These are phyloP conservation scores for Drosophila miranda DNA, from an alignment of 1,140 invertebrate genomes.

Conservation along the genomic window DNA sequence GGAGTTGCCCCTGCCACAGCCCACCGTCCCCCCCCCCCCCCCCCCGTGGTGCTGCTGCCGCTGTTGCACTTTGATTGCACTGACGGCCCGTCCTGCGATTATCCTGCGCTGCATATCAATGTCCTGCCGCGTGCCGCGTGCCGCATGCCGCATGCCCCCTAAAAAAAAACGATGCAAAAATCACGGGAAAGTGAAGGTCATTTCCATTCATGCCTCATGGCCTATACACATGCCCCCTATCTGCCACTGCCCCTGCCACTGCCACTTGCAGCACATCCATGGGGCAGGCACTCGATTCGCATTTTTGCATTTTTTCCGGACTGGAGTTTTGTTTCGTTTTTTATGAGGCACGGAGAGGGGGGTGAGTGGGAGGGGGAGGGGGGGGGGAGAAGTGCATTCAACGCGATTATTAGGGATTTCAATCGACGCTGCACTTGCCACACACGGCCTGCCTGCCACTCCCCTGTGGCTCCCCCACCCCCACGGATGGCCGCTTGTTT, in stretches of 20 bases:
- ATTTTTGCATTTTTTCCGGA: conserved; percentile 73
- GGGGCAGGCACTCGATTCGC: conserved; percentile 19
- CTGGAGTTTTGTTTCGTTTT: conserved; percentile 7
- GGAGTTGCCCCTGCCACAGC: background rate
- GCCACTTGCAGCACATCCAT: background rate
- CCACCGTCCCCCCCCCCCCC: background rate
- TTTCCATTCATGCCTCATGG: conserved; percentile 51
- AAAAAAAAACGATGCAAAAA: conserved; percentile 38
- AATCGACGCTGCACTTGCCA: conserved; percentile 69
- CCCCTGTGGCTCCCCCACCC: background rate
- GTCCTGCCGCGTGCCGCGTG: conserved; percentile 39
- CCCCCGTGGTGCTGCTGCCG: conserved; percentile 20
- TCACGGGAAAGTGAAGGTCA: conserved; percentile 62
- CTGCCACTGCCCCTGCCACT: background rate
- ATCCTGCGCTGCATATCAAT: conserved; percentile 77
- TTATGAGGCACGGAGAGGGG: background rate
- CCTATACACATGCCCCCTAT: too few relatives aligned
- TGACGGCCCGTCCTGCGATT: conserved; percentile 75
- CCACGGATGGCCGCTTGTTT: conserved; percentile 57
- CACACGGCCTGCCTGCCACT: background rate
- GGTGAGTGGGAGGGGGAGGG: background rate
- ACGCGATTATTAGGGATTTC: conserved; percentile 78
- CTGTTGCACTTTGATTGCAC: conserved; percentile 74
- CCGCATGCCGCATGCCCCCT: too few relatives aligned
- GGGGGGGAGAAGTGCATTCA: conserved; percentile 63